Percentiles rank a stretch among this genome's conserved stretches.
Evolutionary conservation across 2,113 vertebrate species (phyloP).

Genomic region (Boulengeromyrus knoepffleri): DNA sequence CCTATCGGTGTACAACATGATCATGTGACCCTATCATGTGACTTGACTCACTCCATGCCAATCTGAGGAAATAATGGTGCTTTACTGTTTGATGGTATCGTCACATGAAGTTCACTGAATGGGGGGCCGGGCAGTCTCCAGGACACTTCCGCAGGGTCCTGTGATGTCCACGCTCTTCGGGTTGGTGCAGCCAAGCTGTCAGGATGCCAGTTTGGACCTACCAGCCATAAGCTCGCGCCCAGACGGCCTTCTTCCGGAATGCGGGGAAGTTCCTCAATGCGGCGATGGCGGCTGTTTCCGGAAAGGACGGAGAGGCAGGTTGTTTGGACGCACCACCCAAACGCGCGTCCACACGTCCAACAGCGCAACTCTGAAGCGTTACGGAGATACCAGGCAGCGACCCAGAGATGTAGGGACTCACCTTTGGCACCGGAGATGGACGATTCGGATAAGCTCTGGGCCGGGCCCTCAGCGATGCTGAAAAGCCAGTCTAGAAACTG

Average conservation of each 20-base stretch:
- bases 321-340: background rate
- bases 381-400: background rate
- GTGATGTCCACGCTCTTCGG: background rate
- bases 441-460: slow-evolving; percentile 58
- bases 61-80: background rate
- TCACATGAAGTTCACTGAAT: background rate
- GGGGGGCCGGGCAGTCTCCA: background rate
- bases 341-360: background rate
- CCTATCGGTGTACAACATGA: background rate
- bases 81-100: background rate
- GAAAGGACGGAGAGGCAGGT: slow-evolving; percentile 31
- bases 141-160: background rate
- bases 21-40: background rate
- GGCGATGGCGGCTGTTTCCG: slow-evolving; percentile 65
- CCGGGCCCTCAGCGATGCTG: slow-evolving; percentile 68
- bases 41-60: background rate
- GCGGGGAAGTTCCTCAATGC: slow-evolving; percentile 68
- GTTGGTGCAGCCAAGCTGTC: background rate
- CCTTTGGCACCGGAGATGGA: slow-evolving; percentile 70
- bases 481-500: slow-evolving; percentile 93
- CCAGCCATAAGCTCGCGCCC: slow-evolving; percentile 87
- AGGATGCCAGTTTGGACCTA: slow-evolving; percentile 32
- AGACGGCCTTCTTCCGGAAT: slow-evolving; percentile 86
- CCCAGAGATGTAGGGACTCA: slow-evolving; percentile 38
- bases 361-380: background rate